phyloP scores from a whole-genome alignment of 2,113 vertebrate genomes.

The Turnix velox region DNA sequence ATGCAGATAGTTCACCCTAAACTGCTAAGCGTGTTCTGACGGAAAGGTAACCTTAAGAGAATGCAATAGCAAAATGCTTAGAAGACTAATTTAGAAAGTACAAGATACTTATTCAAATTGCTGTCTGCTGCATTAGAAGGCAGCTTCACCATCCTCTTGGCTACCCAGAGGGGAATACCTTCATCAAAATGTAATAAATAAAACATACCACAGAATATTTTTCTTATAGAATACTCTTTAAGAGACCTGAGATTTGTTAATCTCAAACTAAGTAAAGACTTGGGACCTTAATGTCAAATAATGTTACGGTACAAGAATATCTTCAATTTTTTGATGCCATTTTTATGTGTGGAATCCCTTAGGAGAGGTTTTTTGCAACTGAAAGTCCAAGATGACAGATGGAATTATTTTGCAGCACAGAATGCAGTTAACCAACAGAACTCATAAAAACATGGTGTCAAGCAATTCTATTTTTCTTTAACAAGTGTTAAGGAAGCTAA shows the following conservation, averaged over 20 bases:
- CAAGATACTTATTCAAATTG: not conserved
- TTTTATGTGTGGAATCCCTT: not conserved
- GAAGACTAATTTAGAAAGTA: not conserved
- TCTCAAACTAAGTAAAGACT: not conserved
- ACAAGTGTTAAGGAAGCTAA: not conserved
- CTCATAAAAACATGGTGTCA: not conserved
- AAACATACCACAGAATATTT: not conserved
- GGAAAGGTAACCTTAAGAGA: not conserved
- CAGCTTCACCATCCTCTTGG: not conserved
- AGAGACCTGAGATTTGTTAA: not conserved
- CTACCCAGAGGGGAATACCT: not conserved
- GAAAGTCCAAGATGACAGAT: not conserved
- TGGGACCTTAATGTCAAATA: not conserved
- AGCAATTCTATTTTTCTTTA: not conserved
- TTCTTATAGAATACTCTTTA: not conserved
- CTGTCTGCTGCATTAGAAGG: not conserved
- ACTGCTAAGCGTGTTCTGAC: not conserved
- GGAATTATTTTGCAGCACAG: not conserved
- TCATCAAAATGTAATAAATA: not conserved
- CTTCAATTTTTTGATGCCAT: not conserved
- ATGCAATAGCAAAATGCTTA: not conserved
- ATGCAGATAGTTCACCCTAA: not conserved
- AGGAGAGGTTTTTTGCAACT: not conserved
- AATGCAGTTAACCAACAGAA: not conserved
- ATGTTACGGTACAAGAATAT: not conserved